Conservation (phyloP, 30 jellyfish, hydroid and myxozoan genomes). For the Turritopsis dohrnii region DNA sequence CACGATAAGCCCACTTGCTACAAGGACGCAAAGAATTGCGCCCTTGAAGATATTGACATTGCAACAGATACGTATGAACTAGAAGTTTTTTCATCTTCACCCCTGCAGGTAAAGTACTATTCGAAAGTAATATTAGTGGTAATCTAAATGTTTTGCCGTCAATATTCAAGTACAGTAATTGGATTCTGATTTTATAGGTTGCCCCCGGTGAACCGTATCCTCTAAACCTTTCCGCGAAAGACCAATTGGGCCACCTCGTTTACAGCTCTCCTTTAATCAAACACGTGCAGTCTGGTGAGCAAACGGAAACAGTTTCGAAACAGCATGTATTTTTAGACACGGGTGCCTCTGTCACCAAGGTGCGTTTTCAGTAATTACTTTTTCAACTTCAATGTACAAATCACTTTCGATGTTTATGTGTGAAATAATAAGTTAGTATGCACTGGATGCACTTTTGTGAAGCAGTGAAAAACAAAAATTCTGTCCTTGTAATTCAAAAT, state of each 20-base stretch:
- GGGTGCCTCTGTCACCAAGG: slow-evolving; percentile 25
- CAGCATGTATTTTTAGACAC: slow-evolving; percentile 24
- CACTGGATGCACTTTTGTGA: no score
- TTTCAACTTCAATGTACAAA: no score
- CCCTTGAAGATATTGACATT: slow-evolving; percentile 27
- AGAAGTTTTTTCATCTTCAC: background rate
- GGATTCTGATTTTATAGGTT: slow-evolving; percentile 7
- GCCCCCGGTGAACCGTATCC: slow-evolving; percentile 53
- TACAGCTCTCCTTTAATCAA: slow-evolving; percentile 46
- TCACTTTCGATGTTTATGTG: no score
- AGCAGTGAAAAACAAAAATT: no score
- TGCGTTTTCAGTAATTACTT: slow-evolving; percentile 18
- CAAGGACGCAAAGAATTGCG: background rate
- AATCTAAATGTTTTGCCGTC: background rate
- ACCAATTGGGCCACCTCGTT: slow-evolving; percentile 34
- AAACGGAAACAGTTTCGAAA: background rate
- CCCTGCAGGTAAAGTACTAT: background rate
- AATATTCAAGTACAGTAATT: background rate
- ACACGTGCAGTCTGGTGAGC: slow-evolving; percentile 8
- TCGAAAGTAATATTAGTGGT: background rate
- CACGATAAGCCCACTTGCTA: background rate
- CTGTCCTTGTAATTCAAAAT: no score
- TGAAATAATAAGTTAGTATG: no score
- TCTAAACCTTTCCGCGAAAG: slow-evolving; percentile 36
- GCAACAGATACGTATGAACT: slow-evolving; percentile 51